Conservation (phyloP, 2,888 invertebrate species). For the Leptarthrus brevirostris region DNA sequence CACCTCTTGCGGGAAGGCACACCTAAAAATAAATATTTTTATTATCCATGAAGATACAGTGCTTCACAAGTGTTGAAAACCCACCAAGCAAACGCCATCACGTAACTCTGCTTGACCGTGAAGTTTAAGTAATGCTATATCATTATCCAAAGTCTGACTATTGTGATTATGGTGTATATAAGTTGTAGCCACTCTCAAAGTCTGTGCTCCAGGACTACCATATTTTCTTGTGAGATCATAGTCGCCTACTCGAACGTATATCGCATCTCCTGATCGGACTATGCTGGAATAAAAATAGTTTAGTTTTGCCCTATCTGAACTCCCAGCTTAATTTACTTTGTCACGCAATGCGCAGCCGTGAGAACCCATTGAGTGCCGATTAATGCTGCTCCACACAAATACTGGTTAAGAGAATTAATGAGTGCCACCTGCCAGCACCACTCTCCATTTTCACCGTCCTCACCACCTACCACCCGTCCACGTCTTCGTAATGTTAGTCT, state of each 20-base stretch:
- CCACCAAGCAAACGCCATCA: conserved; percentile 75
- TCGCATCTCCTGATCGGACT: conserved; percentile 92
- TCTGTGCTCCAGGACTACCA: conserved; percentile 92
- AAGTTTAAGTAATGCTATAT: conserved; percentile 90
- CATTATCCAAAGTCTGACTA: conserved; percentile 93
- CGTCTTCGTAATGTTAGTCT: conserved; percentile 54
- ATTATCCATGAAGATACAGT: background rate
- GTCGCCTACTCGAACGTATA: conserved; percentile 92
- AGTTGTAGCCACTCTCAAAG: conserved; percentile 88
- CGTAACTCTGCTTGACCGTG: conserved; percentile 89
- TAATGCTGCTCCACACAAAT: conserved; percentile 91
- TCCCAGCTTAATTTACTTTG: conserved; percentile 78
- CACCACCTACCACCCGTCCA: conserved; percentile 84
- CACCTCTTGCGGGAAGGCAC: conserved; percentile 89
- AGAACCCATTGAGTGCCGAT: conserved; percentile 95
- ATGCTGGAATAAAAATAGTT: conserved; percentile 76
- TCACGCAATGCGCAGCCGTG: conserved; percentile 93
- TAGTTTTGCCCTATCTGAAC: no score
- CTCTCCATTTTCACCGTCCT: conserved; percentile 90
- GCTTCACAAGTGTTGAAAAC: background rate
- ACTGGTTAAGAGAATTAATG: conserved; percentile 93
- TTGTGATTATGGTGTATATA: conserved; percentile 97
- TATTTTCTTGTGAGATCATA: conserved; percentile 91
- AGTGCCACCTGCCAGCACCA: conserved; percentile 97
- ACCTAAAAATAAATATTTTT: conserved; percentile 72